A percentile compares a stretch with the other conserved stretches of the same genome.
Evolutionary conservation across 2,888 invertebrate genomes (phyloP).

Genomic region (Dynastes maya): DNA sequence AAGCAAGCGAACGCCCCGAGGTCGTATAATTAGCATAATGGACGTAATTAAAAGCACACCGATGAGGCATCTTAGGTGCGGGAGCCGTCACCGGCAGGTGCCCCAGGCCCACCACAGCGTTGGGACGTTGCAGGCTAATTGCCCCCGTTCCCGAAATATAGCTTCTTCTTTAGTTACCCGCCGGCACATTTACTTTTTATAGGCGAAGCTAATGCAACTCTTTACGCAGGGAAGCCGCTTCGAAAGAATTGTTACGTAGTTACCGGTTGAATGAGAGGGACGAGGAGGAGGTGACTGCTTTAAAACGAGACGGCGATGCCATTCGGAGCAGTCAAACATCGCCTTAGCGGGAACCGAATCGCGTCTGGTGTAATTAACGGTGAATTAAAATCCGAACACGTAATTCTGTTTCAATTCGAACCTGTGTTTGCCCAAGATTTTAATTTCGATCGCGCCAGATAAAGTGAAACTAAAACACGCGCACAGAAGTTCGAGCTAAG

Average conservation of each 20-base stretch:
- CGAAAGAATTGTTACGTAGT: background rate
- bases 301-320: constrained; percentile 33
- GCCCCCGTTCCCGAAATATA: constrained; percentile 56
- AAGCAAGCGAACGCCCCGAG: constrained; percentile 52
- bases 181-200: constrained; percentile 56
- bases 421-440: constrained; percentile 49
- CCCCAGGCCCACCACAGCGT: constrained; percentile 53
- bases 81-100: constrained; percentile 59
- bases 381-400: constrained; percentile 58
- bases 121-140: constrained; percentile 56
- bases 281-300: constrained; percentile 14
- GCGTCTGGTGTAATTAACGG: constrained; percentile 58
- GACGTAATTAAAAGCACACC: constrained; percentile 61
- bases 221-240: constrained; percentile 63
- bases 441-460: constrained; percentile 35
- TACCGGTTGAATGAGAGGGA: constrained; percentile 62
- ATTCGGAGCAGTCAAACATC: constrained; percentile 26
- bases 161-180: constrained; percentile 51
- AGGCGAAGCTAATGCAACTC: constrained; percentile 69
- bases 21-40: constrained; percentile 63
- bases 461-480: constrained; percentile 33
- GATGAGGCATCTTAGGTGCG: constrained; percentile 60
- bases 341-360: constrained; percentile 26
- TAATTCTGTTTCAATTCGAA: constrained; percentile 56
- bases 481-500: constrained; percentile 13